Evolutionary conservation across 2,888 invertebrate genomes (phyloP), one percentile per base, ranked within the genome.

Genomic region (Rhyacophila evoluta): DNA sequence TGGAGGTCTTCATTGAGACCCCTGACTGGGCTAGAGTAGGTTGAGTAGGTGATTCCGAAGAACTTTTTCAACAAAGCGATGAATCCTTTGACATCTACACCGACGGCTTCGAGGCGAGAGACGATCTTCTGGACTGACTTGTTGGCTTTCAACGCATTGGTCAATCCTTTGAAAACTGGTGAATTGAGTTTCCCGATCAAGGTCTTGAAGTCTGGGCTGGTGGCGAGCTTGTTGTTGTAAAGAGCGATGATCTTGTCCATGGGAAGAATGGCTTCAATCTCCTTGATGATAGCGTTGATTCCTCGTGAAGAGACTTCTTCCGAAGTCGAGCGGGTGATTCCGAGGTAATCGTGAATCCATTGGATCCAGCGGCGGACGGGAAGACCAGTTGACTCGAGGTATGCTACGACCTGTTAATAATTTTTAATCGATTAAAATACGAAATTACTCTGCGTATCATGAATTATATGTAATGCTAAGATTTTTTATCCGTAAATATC

Each of bases 261-360:
- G 1, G 78, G 78, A 27, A 78, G 78, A 15, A 78, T 29, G 29
- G 74, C 74, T 12, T 38, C 28, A 74, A 78, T 74, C 27, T 78
- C 38, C 12, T 73, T 33, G 36, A 72, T 38, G n/a, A 77, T n/a
- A 3, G 11, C 37, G 27, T 37, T 69, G n/a, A 77, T 27, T 19
- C 38, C 68, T 25, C 73, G 39, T 15, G 73, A 4, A 19, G 75
- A 39, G 11, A 37, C 29, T 33, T 6, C 10, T 6, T 25, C 19
- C 15, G 11, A 10, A 2, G 37, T 4, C 1, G 25, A 12, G 19
- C 15, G 28, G n/a, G 27, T 6, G n/a, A 74, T 39, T 25, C 74
- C 55, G 2, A 74, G 27, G 41, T 41, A 27, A 10, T 74, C 74
- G 3, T 74, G 19, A 1, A 74, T n/a, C 1, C 2, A 6, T 6